Conservation (phyloP, 2,113 vertebrate genomes). For the Morone saxatilis region DNA sequence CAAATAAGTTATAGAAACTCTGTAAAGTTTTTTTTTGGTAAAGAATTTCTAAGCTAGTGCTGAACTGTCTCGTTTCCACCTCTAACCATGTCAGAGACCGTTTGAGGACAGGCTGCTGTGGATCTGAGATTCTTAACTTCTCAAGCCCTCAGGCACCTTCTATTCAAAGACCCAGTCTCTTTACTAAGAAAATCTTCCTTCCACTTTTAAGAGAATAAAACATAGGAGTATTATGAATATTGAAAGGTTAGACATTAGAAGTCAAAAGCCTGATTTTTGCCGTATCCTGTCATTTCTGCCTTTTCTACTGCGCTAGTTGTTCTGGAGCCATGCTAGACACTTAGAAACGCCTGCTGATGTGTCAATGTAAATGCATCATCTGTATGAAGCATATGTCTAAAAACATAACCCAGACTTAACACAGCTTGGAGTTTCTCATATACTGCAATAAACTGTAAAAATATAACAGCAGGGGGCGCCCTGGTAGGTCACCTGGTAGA, state of each 20-base stretch:
- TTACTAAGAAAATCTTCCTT: slow-evolving; percentile 53
- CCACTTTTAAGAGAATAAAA: slow-evolving; percentile 78
- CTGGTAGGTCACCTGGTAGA: no score
- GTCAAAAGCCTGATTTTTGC: slow-evolving; percentile 19
- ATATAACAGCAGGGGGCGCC: not conserved
- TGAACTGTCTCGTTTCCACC: slow-evolving; percentile 39
- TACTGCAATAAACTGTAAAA: not conserved
- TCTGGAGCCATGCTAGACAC: not conserved
- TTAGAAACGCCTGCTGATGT: not conserved
- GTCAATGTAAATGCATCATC: not conserved
- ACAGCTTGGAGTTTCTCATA: not conserved
- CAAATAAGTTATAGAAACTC: not conserved
- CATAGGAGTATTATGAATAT: slow-evolving; percentile 74
- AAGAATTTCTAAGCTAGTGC: not conserved
- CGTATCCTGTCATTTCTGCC: slow-evolving; percentile 3
- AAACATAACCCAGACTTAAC: not conserved
- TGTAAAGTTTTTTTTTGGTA: not conserved
- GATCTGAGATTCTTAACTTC: slow-evolving; percentile 39
- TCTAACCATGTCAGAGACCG: slow-evolving; percentile 38
- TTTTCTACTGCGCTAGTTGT: slow-evolving; percentile 5
- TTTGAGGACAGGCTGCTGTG: slow-evolving; percentile 49
- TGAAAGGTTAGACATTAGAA: slow-evolving; percentile 58
- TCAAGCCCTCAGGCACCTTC: slow-evolving; percentile 59
- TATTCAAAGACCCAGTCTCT: slow-evolving; percentile 62
- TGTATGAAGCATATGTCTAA: not conserved